These are phyloP conservation scores for Nothura maculosa DNA, from an alignment of 2,797 vertebrate species.

Conservation along the genomic window DNA sequence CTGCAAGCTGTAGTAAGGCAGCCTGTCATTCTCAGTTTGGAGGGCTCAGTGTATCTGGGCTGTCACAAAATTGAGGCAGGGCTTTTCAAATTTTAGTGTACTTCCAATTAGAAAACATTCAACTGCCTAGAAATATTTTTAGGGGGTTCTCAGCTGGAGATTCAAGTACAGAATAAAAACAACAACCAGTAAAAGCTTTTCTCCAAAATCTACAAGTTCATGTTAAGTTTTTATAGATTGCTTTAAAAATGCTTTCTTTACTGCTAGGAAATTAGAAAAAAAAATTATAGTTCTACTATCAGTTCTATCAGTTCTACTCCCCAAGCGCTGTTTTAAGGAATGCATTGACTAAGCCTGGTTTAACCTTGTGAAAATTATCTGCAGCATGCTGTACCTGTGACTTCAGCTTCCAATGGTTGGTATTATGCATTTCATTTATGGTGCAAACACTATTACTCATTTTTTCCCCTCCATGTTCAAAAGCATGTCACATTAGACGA, in stretches of 20 bases:
- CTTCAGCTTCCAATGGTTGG: background rate
- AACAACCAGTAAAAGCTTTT: background rate
- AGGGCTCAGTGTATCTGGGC: background rate
- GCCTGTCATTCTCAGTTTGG: background rate
- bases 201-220: background rate
- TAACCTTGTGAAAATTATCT: background rate
- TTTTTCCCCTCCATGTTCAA: background rate
- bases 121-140: background rate
- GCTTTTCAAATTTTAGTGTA: background rate
- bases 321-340: background rate
- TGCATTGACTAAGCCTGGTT: background rate
- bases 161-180: background rate
- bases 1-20: background rate
- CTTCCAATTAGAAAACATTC: background rate
- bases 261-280: background rate
- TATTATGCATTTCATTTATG: background rate
- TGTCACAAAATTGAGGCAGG: background rate
- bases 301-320: background rate
- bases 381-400: background rate
- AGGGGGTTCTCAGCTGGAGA: background rate
- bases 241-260: background rate
- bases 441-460: background rate
- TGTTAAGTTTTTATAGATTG: background rate
- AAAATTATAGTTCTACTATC: too few species aligned
- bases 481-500: background rate